Evolutionary conservation across 2,888 invertebrate species (phyloP), one percentile per base, ranked within the genome.

Genomic region (Harmothoe impar): DNA sequence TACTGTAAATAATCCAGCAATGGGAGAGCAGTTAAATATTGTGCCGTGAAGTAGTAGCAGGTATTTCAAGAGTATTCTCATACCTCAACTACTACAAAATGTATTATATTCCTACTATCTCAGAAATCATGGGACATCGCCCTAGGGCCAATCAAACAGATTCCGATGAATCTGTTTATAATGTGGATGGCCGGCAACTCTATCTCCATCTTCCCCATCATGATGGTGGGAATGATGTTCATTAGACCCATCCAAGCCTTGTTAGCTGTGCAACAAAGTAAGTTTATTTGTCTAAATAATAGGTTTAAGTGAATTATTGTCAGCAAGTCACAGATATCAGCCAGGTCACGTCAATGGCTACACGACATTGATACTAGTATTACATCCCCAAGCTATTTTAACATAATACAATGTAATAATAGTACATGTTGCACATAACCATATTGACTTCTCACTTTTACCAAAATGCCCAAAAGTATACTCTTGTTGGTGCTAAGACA

Each of bases 181-280:
- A 99, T 99, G 99, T 99, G 99, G 96, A 99, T 99, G 99, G 99
- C 99, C 90, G 99, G 99, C 29, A 99, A 98, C 96, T 99, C 99
- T 0, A 99, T 99, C 94, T 99, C 99, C 0, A 99, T 99, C 94
- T 99, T 99, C 94, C 99, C 99, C 0, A 99, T 99, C 86, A 99
- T 99, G 99, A 99, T 99, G 99, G 99, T 99, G 15, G 99, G 99
- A 78, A 99, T 99, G 99, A 97, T 99, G 96, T 97, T 99, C 94
- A 98, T 99, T 94, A 97, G 99, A 92, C 99, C 99, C 0, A 97
- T 99, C 43, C 99, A 99, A 96, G 99, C 99, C 0, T 97, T 99
- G 91, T 98, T 99, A 95, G 97, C 98, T 0, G 98, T 98, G 92
- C 96, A 96, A 93, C 96, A 96, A 93, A 96, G 95, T 97, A 94